Evolutionary conservation across 1,140 invertebrate species (phyloP), one percentile per base, ranked within the genome.

Genomic region (Cotesia chilonis): DNA sequence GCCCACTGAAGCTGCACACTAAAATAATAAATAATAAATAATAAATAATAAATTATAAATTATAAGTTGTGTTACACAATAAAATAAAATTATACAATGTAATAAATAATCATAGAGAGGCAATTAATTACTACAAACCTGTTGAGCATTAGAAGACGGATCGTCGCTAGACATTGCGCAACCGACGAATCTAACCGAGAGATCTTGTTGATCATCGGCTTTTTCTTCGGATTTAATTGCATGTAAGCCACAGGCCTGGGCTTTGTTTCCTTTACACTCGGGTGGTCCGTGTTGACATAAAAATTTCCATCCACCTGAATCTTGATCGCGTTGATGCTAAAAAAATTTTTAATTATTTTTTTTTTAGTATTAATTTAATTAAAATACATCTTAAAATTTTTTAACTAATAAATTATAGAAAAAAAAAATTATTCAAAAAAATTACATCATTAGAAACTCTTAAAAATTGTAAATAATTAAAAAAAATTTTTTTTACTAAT

Each of bases 251-350:
- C 71, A 72, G 4, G 71, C 71, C 37, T 72, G 71, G 4, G 54
- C 71, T 38, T 63, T 68, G 36, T 72, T 72, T 61, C 71, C 71
- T 7, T 17, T 3, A 52, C 71, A 72, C 47, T 72, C 71, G 1
- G 17, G 4, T 41, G 86, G 80, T 0, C 92, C 92, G 76, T 93
- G 92, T 80, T 93, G 92, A 73, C 92, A 94, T 17, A 76, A 72
- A 78, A 93, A 92, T 7, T 81, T 61, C 75, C 88, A 89, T n/a
- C 80, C 83, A 9, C 87, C 87, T 68, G 76, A 81, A 65, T 68
- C 68, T 3, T 68, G 9, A 1, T 71, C 54, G 12, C 75, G 76
- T 10, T 69, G 61, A 4, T 87, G 84, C 87, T 88, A 65, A 57
- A 70, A 36, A 68, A 51, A 12, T 6, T 2, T 28, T 28, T 28